Evolutionary conservation across 2,888 invertebrate species (phyloP).

Genomic region (Thalpophila matura): DNA sequence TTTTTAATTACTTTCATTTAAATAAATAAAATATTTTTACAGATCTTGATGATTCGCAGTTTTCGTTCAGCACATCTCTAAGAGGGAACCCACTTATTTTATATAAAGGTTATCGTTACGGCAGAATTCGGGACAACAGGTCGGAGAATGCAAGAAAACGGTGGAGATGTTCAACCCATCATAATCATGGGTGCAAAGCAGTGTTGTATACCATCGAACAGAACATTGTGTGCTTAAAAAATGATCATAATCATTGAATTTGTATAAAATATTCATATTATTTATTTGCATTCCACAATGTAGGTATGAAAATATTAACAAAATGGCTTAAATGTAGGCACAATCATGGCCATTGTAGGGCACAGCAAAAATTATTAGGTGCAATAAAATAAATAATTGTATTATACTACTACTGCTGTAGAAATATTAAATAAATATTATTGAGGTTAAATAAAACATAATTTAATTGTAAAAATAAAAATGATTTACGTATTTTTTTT

Average conservation of each 20-base stretch:
- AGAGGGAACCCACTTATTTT: conserved; percentile 42
- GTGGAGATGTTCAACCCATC: conserved; percentile 55
- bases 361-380: no score
- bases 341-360: no score
- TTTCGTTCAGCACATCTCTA: conserved; percentile 20
- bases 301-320: not conserved
- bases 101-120: conserved; percentile 42
- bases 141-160: not conserved
- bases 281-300: not conserved
- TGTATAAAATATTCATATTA: not conserved
- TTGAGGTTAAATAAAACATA: no score
- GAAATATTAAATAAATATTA: no score
- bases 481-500: no score
- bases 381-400: no score
- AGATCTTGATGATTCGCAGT: conserved; percentile 14
- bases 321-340: no score
- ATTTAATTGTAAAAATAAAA: no score
- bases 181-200: conserved; percentile 51
- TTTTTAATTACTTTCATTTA: no score
- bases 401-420: no score
- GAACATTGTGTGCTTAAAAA: conserved; percentile 42
- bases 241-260: conserved; percentile 57
- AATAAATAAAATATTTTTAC: no score
- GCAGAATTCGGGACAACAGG: conserved; percentile 2
- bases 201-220: conserved; percentile 31